Percentiles rank a stretch among this genome's conserved stretches.
Evolutionary conservation across 2,113 vertebrate genomes (phyloP).

Genomic region (Oncorhynchus masou): DNA sequence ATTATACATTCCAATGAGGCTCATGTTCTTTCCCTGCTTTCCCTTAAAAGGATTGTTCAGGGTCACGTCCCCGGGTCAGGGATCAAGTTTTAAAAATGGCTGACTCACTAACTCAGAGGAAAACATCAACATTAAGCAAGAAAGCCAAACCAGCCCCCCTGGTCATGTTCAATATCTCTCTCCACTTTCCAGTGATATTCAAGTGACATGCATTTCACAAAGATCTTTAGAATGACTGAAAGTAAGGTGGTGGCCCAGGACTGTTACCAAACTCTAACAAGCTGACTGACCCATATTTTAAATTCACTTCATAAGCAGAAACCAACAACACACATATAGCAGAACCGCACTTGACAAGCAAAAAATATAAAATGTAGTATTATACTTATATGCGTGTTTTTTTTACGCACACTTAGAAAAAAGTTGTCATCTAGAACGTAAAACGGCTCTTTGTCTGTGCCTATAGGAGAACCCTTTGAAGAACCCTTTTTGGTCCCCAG

Average conservation of each 20-base stretch:
- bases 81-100: neutral
- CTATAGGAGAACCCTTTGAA: no score
- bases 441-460: no score
- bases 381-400: conserved; percentile 6
- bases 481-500: no score
- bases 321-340: neutral
- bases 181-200: neutral
- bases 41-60: conserved; percentile 21
- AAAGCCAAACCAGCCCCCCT: neutral
- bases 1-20: conserved; percentile 26
- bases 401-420: no score
- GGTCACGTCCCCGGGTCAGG: conserved; percentile 34
- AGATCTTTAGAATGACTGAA: neutral
- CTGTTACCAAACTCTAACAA: neutral
- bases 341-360: conserved; percentile 2
- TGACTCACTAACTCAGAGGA: conserved; percentile 5
- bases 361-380: neutral
- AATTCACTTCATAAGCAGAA: neutral
- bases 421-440: no score
- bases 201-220: neutral
- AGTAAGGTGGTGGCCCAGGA: neutral
- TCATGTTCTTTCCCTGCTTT: conserved; percentile 1
- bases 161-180: neutral
- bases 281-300: neutral
- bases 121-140: conserved; percentile 19